Evolutionary conservation across 1,140 invertebrate genomes (phyloP), one percentile per base, ranked within the genome.

Genomic region (Dendroctonus valens): DNA sequence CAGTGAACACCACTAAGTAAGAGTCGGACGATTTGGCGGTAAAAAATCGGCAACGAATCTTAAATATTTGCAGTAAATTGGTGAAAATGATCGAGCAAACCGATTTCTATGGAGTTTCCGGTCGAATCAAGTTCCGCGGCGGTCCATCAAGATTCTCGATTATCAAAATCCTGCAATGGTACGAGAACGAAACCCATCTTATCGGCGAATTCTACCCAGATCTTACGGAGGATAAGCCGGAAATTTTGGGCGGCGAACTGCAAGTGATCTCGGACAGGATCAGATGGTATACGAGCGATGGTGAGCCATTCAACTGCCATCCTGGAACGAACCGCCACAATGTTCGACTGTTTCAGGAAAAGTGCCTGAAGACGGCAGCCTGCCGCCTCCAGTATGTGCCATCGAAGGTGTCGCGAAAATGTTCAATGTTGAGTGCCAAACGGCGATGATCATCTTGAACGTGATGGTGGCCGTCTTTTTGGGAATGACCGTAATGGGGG

Each of bases 91-190:
- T 88, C 41, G 75, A 81, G 48, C 73, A 81, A 57, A 89, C 87
- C 0, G 83, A 90, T 71, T 93, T 93, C 73, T 73, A 85, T 38
- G 91, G 92, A 3, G 88, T 93, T 0, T 91, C 91, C 2, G 92
- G 92, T 0, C 79, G 82, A 41, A 87, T 94, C 5, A 83, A 84
- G 64, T 94, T 93, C 76, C 73, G 81, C 5, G 84, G 84, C 0
- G 85, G 85, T 0, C 84, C 88, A 7, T 91, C 91, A 1, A 79
- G 91, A 39, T 81, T 86, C 51, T 87, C 88, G 0, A 81, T 83
- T 5, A 84, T 93, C 6, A 83, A 88, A 70, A 82, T 94, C 8
- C 78, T 86, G n/a, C 90, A 93, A 73, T 89, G 86, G 81, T 78
- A 86, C 4, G 75, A 85, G 67, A 81, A 82, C 41, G 76, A 79